Base-by-base conservation (phyloP, 2,113 vertebrate species). In the Pelobates fuscus region DNA sequence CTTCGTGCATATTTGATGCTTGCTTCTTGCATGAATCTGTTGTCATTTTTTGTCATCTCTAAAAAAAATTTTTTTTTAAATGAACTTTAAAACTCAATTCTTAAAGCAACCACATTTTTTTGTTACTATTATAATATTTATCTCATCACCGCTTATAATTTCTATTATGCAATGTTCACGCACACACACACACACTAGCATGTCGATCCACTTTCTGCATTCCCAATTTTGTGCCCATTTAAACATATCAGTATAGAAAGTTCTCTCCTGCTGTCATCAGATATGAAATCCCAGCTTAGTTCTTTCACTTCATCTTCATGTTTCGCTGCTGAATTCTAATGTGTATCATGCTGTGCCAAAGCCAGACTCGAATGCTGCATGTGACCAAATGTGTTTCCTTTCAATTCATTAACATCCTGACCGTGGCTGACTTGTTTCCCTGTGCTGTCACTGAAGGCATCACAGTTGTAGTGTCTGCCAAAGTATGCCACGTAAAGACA, bases 391-490 rank as follows among this genome's bases (percentile, higher is more conserved):
- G 70, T 63, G 70, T 63, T 60, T 63, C 21, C 70, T 72, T 63
- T 63, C 49, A 60, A 72, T 63, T 72, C 70, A 72, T 72, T 72
- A 72, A 59, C 70, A 32, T 72, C 70, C 26, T 72, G 70, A 44
- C 63, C 46, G 54, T 67, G 71, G 54, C 44, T 49, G 64, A 61
- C 57, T 61, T 62, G 69, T 41, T 62, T 71, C 57, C 60, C 60
- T 61, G 21, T 57, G 57, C 69, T 71, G 69, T 71, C 69, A 71
- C 70, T 72, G 59, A 18, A 76, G 55, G 54, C 65, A 30, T 76
- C 55, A 68, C 55, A 32, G 55, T 55, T 60, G 37, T 49, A 20
- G 64, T 60, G 64, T 43, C 41, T 58, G 72, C 72, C 64, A 65
- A 30, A 20, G 41, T 67, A 14, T 61, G 44, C 55, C 65, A 61